Base-by-base conservation (phyloP, 1,140 invertebrate genomes). In the Drosophila dunni region DNA sequence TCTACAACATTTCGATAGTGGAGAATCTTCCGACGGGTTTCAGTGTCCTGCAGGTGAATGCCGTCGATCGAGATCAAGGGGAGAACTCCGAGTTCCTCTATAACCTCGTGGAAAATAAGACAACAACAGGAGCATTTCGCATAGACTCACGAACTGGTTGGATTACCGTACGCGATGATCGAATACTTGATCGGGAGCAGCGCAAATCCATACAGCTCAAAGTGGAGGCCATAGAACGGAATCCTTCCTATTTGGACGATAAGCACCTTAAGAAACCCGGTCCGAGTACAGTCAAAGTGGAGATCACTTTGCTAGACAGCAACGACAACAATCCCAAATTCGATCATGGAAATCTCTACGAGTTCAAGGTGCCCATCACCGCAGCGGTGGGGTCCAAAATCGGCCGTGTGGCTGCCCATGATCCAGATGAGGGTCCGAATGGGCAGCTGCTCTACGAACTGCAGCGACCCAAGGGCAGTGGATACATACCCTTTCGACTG, bases 1-100 rank as follows among this genome's bases (percentile, higher is more conserved):
- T 96, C 74, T 98, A 98, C 86, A 97, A 97, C 75, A 97, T 98
- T 42, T 97, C 96, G 72, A 97, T 98, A 54, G 96, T 98, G 48
- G 97, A 98, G 90, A 98, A 98, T 91, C 93, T 98, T 36, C 97
- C 97, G 0, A 97, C 97, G 77, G 97, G 97, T 68, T 97, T 97
- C 78, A 97, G 96, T 81, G 96, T 97, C 0, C 91, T 97, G 0
- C 96, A 97, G 93, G 96, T 97, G 0, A 94, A 96, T 63, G 97
- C 97, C 0, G 93, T 94, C 1, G 97, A 97, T 89, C 94, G 94
- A 33, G 96, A 97, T 89, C 95, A 97, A 93, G 96, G 95, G 0
- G 96, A 97, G 64, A 98, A 98, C 92, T 95, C 95, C 0, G 95
- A 97, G 76, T 98, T 98, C 83, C 94, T 94, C 0, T 98, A 97